Conservation (phyloP, 2,113 vertebrate genomes). For the Ophthalmolycus amberensis region DNA sequence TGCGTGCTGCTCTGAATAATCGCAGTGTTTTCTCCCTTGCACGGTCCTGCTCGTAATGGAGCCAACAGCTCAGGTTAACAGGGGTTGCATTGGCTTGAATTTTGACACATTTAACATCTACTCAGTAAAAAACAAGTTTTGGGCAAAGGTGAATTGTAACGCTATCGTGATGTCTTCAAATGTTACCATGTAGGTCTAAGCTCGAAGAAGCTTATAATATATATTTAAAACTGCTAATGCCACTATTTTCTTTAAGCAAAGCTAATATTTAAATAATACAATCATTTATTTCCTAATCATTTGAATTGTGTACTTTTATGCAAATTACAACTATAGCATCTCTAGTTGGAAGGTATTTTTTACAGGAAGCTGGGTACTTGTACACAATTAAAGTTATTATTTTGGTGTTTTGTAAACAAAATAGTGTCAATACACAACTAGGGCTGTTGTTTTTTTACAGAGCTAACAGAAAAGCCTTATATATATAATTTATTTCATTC, state of each 20-base stretch:
- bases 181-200: background rate
- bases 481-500: background rate
- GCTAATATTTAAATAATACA: background rate
- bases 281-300: background rate
- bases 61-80: background rate
- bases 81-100: background rate
- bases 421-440: background rate
- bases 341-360: background rate
- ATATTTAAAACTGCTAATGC: background rate
- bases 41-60: background rate
- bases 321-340: background rate
- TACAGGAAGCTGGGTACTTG: background rate
- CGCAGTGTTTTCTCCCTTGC: background rate
- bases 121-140: background rate
- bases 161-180: background rate
- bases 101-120: background rate
- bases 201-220: background rate
- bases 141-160: background rate
- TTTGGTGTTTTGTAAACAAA: slow-evolving; percentile 2
- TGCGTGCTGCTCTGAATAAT: background rate
- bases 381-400: background rate
- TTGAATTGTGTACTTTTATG: background rate
- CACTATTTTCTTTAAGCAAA: background rate
- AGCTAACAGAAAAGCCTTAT: background rate
- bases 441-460: background rate